A percentile compares a stretch with the other conserved stretches of the same genome.
These are phyloP conservation scores for Ophion costatus DNA, from an alignment of 2,888 invertebrate genomes.

Conservation along the genomic window DNA sequence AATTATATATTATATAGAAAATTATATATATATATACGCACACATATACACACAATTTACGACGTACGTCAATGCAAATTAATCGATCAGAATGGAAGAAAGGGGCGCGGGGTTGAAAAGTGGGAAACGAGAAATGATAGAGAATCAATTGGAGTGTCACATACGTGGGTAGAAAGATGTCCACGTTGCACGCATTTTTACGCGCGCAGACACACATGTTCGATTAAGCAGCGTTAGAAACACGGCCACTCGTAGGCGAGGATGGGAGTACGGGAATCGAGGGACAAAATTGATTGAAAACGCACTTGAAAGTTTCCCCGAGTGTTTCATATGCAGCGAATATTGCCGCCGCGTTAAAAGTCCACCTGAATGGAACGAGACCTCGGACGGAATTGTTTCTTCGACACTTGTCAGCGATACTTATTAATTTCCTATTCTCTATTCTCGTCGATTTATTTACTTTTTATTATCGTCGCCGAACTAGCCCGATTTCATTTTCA, in stretches of 20 bases:
- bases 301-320: slow-evolving; percentile 38
- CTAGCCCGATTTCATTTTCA: not conserved
- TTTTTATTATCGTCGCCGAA: not conserved
- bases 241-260: not conserved
- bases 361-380: not conserved
- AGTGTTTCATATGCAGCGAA: slow-evolving; percentile 18
- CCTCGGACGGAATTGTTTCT: not conserved
- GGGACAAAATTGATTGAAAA: slow-evolving; percentile 45
- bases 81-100: not conserved
- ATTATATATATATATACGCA: not conserved
- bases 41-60: not conserved
- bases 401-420: not conserved
- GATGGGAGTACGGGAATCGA: not conserved
- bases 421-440: not conserved
- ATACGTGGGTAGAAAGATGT: slow-evolving; percentile 6
- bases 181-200: slow-evolving; percentile 7
- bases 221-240: slow-evolving; percentile 25
- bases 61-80: slow-evolving; percentile 11
- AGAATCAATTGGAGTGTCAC: not conserved
- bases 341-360: not conserved
- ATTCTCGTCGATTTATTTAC: not conserved
- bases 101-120: not conserved
- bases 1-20: no score
- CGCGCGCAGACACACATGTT: not conserved
- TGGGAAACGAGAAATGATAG: not conserved